phyloP scores from a whole-genome alignment of 1,140 invertebrate genomes.

The Aethina tumida region DNA sequence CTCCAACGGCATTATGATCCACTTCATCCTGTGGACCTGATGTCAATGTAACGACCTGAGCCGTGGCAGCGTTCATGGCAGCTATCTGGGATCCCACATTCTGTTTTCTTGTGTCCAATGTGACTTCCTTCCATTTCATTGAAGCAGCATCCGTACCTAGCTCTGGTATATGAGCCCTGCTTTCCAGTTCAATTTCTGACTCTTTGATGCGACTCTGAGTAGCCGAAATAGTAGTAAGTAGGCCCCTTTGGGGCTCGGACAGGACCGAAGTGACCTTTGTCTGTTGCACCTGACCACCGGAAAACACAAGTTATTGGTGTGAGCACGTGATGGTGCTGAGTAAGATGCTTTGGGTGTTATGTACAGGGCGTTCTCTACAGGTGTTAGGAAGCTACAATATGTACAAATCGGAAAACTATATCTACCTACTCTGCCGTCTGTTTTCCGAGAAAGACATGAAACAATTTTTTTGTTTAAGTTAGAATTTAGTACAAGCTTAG shows the following conservation, averaged over 20 bases:
- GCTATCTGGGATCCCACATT: slow-evolving; percentile 93
- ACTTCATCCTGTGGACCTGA: slow-evolving; percentile 72
- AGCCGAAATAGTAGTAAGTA: slow-evolving; percentile 80
- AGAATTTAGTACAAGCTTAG: too few relatives aligned
- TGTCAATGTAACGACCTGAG: slow-evolving; percentile 85
- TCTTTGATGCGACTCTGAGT: slow-evolving; percentile 77
- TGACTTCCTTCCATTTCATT: slow-evolving; percentile 87
- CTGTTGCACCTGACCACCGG: slow-evolving; percentile 57
- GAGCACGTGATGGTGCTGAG: background rate
- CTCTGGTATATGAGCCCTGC: slow-evolving; percentile 63
- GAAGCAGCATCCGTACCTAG: slow-evolving; percentile 77
- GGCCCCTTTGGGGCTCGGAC: slow-evolving; percentile 81
- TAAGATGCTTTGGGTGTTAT: background rate
- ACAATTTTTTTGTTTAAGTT: too few relatives aligned
- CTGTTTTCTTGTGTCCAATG: slow-evolving; percentile 91
- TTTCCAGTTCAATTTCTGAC: slow-evolving; percentile 72
- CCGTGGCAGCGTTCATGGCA: slow-evolving; percentile 98
- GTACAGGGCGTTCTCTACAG: background rate
- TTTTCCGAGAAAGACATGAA: slow-evolving; percentile 26
- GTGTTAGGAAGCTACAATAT: background rate
- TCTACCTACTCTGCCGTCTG: slow-evolving; percentile 35
- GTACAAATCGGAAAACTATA: slow-evolving; percentile 14
- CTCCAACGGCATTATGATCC: slow-evolving; percentile 91
- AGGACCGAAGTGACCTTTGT: slow-evolving; percentile 74
- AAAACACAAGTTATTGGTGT: slow-evolving; percentile 5